Conservation (phyloP, 2,888 invertebrate species). For the Meteorus cinctellus region DNA sequence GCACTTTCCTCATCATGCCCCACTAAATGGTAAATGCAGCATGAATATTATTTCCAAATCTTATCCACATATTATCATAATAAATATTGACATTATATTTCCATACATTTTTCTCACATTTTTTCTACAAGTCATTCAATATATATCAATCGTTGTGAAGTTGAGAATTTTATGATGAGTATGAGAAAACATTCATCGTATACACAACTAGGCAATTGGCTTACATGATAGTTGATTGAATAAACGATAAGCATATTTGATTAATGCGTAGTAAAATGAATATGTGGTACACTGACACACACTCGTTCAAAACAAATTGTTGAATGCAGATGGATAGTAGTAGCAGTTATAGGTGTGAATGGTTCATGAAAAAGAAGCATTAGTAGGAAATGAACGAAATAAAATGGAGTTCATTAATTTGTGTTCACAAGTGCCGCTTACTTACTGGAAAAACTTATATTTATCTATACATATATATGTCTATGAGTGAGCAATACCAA, state of each 20-base stretch:
- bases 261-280: neutral
- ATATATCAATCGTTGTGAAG: too few species aligned
- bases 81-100: neutral
- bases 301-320: conserved; percentile 15
- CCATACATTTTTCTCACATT: too few species aligned
- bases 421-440: neutral
- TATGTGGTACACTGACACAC: neutral
- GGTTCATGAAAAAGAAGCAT: neutral
- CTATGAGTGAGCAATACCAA: neutral
- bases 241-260: neutral
- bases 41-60: neutral
- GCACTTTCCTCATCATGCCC: conserved; percentile 68
- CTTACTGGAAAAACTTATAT: neutral
- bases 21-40: conserved; percentile 64
- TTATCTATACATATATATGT: neutral
- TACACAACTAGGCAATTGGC: too few species aligned
- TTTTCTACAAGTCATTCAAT: too few species aligned
- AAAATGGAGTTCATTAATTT: conserved; percentile 6
- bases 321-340: neutral
- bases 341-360: neutral
- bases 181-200: too few species aligned
- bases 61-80: neutral
- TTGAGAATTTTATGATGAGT: too few species aligned
- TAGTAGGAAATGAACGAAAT: neutral
- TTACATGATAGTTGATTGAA: neutral